A percentile compares a stretch with the other conserved stretches of the same genome.
These are phyloP conservation scores for Coranthus polyacanthus DNA, from an alignment of 2,797 vertebrate genomes.

Conservation along the genomic window DNA sequence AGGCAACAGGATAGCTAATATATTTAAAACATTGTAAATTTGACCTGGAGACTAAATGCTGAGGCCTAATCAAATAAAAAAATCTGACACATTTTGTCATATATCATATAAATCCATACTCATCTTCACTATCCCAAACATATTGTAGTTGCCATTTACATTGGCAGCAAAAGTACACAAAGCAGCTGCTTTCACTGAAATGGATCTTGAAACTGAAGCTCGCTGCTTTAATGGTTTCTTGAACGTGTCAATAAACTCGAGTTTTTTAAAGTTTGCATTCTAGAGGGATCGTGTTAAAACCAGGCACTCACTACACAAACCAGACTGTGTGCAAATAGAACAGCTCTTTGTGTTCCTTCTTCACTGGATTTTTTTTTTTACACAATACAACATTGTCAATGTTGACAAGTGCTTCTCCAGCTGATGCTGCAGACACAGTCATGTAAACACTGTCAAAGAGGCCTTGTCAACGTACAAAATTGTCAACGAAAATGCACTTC, in stretches of 20 bases:
- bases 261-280: conserved; percentile 27
- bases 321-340: conserved; percentile 41
- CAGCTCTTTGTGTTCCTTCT: conserved; percentile 34
- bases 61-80: no score
- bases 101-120: no score
- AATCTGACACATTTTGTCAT: no score
- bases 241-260: conserved; percentile 39
- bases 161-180: conserved; percentile 4
- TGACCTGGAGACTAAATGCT: no score
- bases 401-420: conserved; percentile 41
- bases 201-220: neutral
- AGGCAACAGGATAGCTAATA: no score
- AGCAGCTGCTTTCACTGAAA: neutral
- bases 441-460: conserved; percentile 51
- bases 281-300: conserved; percentile 32
- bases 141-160: neutral
- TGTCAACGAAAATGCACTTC: conserved; percentile 35
- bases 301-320: conserved; percentile 25
- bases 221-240: conserved; percentile 33
- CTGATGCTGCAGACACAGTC: conserved; percentile 27
- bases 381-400: conserved; percentile 65
- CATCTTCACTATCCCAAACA: neutral
- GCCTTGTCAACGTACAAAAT: conserved; percentile 44
- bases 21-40: no score
- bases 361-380: conserved; percentile 43